phyloP scores from a whole-genome alignment of 2,797 vertebrate genomes.

The Myoxocephalus aenaeus region DNA sequence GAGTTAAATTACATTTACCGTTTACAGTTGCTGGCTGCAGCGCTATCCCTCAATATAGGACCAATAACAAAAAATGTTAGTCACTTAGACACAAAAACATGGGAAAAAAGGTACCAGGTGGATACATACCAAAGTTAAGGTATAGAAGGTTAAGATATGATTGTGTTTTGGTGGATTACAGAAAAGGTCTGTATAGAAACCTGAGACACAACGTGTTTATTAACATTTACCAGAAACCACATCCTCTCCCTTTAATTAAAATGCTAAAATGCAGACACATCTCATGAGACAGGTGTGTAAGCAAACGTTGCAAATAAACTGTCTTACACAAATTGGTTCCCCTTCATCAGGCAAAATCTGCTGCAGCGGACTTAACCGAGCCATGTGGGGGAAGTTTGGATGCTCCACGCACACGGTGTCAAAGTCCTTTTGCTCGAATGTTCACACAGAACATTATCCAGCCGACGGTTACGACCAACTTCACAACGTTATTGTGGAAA shows the following conservation, averaged over 20 bases:
- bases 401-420: neutral
- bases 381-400: neutral
- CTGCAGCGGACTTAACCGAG: neutral
- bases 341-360: neutral
- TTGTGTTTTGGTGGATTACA: neutral
- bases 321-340: neutral
- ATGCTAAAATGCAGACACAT: neutral
- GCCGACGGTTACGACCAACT: neutral
- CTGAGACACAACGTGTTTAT: neutral
- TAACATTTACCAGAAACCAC: neutral
- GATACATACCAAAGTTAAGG: too few relatives aligned
- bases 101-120: neutral
- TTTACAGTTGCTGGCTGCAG: too few relatives aligned
- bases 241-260: neutral
- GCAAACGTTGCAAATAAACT: neutral
- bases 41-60: too few relatives aligned
- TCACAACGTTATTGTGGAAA: neutral
- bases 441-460: neutral
- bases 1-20: too few relatives aligned
- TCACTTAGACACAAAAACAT: neutral
- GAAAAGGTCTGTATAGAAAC: neutral
- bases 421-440: neutral
- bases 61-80: too few relatives aligned
- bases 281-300: neutral
- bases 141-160: neutral